Percentiles rank a stretch among this genome's conserved stretches.
phyloP scores from a whole-genome alignment of 1,140 invertebrate genomes.

The Bemisia tabaci region DNA sequence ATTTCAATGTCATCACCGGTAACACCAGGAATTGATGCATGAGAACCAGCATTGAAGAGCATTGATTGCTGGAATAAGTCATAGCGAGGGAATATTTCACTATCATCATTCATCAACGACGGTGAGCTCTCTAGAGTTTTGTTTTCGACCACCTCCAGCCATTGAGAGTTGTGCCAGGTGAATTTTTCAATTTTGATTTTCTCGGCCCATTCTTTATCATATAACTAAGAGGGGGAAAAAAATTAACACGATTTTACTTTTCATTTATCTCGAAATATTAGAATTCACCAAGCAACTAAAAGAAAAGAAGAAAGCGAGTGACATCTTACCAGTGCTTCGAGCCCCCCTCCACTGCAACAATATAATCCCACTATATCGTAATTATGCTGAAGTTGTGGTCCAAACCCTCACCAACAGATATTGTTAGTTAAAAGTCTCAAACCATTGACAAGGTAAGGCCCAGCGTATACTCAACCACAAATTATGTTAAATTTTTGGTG shows the following conservation, averaged over 20 bases:
- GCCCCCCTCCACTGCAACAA: too few relatives aligned
- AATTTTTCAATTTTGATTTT: constrained; percentile 91
- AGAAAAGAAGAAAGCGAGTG: too few relatives aligned
- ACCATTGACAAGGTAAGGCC: too few relatives aligned
- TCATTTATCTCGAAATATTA: neutral
- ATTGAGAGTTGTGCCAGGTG: constrained; percentile 90
- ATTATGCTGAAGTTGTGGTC: too few relatives aligned
- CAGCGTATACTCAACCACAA: too few relatives aligned
- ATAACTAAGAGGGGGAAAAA: constrained; percentile 40
- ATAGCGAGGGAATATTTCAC: constrained; percentile 50
- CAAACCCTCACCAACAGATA: too few relatives aligned
- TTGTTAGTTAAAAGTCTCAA: too few relatives aligned
- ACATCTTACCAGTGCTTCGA: too few relatives aligned
- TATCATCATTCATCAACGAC: constrained; percentile 40
- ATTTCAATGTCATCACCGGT: constrained; percentile 34
- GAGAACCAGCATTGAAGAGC: constrained; percentile 44
- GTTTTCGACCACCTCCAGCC: constrained; percentile 88
- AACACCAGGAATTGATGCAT: constrained; percentile 28
- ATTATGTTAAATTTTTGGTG: too few relatives aligned
- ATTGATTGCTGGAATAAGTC: constrained; percentile 55
- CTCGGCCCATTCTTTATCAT: constrained; percentile 77
- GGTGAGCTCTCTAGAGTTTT: constrained; percentile 37
- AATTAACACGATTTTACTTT: neutral
- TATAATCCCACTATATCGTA: too few relatives aligned
- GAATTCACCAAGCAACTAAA: too few relatives aligned